These are phyloP conservation scores for Musca vetustissima DNA, from an alignment of 1,140 invertebrate species.

Conservation along the genomic window DNA sequence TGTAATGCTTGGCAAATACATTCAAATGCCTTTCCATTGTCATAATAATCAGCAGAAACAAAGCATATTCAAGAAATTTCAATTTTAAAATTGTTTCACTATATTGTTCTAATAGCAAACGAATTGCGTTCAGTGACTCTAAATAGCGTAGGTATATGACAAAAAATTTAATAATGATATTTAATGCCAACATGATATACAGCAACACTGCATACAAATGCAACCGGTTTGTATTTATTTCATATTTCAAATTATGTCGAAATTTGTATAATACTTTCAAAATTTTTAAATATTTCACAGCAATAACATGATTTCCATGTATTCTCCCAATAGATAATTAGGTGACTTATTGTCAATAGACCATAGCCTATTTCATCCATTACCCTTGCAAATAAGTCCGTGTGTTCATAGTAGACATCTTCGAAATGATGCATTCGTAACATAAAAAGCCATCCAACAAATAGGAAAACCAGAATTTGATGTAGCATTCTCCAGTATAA, in stretches of 20 bases:
- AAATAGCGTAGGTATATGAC: neutral
- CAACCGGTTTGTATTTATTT: neutral
- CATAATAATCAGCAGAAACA: neutral
- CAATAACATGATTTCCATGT: neutral
- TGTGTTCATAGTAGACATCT: neutral
- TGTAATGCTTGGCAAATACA: neutral
- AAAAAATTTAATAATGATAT: neutral
- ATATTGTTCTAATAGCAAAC: neutral
- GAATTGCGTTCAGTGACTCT: neutral
- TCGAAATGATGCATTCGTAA: neutral
- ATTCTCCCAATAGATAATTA: constrained; percentile 4
- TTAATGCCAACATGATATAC: neutral
- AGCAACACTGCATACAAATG: neutral
- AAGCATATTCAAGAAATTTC: neutral
- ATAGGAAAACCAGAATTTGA: neutral
- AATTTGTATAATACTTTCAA: neutral
- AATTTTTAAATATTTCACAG: neutral
- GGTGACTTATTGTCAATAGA: neutral
- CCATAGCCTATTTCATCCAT: neutral
- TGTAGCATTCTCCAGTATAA: neutral
- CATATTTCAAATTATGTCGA: neutral
- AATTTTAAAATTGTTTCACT: constrained; percentile 3
- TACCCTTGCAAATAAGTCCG: neutral
- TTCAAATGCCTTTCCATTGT: neutral
- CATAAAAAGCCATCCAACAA: neutral